Evolutionary conservation across 2,888 invertebrate genomes (phyloP).

Genomic region (Clostera curtula): DNA sequence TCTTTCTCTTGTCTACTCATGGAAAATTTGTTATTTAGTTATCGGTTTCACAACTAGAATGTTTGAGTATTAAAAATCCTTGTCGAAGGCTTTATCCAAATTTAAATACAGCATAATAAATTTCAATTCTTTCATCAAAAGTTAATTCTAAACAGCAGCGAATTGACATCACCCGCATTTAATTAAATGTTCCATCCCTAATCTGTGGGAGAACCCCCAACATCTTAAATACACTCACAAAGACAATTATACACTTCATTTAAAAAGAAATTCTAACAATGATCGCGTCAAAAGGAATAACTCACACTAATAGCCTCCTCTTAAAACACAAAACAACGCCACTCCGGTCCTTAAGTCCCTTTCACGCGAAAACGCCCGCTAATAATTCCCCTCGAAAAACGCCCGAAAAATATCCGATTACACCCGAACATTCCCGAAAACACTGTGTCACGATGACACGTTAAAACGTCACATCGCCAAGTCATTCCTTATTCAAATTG

Average conservation of each 20-base stretch:
- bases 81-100: no score
- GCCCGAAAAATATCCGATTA: slow-evolving; percentile 19
- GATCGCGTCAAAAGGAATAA: slow-evolving; percentile 39
- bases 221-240: slow-evolving; percentile 20
- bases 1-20: no score
- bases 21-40: no score
- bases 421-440: slow-evolving; percentile 18
- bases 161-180: no score
- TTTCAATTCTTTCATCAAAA: no score
- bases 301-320: slow-evolving; percentile 43
- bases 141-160: no score
- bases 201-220: slow-evolving; percentile 16
- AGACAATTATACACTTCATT: slow-evolving; percentile 28
- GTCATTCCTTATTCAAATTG: slow-evolving; percentile 42
- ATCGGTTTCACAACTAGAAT: no score
- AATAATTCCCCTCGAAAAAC: slow-evolving; percentile 47
- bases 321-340: slow-evolving; percentile 45
- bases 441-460: slow-evolving; percentile 47
- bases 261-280: slow-evolving; percentile 29
- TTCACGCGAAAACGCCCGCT: slow-evolving; percentile 34
- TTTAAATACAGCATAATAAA: no score
- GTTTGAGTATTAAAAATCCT: no score
- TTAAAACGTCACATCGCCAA: slow-evolving; percentile 36
- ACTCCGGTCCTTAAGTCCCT: slow-evolving; percentile 34
- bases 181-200: no score